Evolutionary conservation across 37 sponge, comb jelly and placozoan species (phyloP).

Genomic region (Halisarca cf. caerulea): DNA sequence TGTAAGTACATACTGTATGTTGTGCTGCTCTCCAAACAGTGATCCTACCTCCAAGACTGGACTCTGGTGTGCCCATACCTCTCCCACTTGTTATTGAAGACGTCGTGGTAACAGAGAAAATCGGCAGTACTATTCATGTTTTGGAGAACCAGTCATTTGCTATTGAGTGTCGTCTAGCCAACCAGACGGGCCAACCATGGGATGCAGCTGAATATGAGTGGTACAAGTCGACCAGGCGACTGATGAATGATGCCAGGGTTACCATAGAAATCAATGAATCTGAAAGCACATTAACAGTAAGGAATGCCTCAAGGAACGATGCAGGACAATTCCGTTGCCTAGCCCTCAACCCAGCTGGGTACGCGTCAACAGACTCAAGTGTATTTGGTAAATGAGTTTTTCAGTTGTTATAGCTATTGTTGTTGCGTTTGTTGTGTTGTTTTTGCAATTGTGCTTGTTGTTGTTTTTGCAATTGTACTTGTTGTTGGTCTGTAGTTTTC

Average conservation of each 20-base stretch:
- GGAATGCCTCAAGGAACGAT: neutral
- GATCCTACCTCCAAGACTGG: neutral
- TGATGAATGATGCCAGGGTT: neutral
- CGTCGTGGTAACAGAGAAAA: neutral
- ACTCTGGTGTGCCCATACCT: neutral
- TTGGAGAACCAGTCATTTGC: neutral
- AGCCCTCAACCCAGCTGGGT: conserved; percentile 3
- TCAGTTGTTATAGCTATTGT: no score
- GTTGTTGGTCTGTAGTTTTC: no score
- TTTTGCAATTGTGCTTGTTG: neutral
- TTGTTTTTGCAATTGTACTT: no score
- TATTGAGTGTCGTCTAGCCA: neutral
- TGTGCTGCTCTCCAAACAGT: neutral
- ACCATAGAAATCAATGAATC: no score
- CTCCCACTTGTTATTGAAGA: neutral
- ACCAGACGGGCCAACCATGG: conserved; percentile 1
- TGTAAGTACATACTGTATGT: no score
- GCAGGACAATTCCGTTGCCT: neutral
- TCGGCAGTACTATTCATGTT: neutral
- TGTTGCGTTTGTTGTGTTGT: neutral
- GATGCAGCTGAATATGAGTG: neutral
- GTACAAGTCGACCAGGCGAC: neutral
- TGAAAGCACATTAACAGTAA: neutral
- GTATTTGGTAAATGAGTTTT: neutral
- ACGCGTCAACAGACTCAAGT: no score